Conservation (phyloP, 2,113 vertebrate genomes). For the Ahaetulla prasina region DNA sequence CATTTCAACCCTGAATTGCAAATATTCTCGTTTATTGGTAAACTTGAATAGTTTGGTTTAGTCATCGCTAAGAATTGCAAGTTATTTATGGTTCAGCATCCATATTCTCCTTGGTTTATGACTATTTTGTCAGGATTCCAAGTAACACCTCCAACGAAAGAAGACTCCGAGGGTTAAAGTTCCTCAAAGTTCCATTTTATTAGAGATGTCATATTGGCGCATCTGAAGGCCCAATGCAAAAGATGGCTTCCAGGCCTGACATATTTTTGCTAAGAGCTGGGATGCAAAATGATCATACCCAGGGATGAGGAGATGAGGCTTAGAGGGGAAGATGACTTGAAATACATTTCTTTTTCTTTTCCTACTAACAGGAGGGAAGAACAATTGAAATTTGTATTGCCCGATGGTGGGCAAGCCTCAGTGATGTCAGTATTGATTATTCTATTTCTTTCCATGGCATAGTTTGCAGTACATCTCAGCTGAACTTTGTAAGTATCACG, state of each 20-base stretch:
- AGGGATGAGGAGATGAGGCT: not conserved
- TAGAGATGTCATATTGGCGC: too few relatives aligned
- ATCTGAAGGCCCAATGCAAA: too few relatives aligned
- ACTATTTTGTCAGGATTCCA: too few relatives aligned
- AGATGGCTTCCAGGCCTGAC: too few relatives aligned
- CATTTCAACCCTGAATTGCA: too few relatives aligned
- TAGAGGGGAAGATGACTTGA: not conserved
- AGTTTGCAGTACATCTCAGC: conserved; percentile 77
- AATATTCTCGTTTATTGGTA: too few relatives aligned
- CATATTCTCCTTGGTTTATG: not conserved
- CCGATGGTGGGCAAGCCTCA: conserved; percentile 98
- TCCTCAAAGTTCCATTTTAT: too few relatives aligned
- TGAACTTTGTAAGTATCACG: conserved; percentile 86
- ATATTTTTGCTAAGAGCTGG: not conserved
- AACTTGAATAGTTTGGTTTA: not conserved
- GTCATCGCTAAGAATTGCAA: not conserved
- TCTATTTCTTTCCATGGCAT: conserved; percentile 91
- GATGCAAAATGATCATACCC: not conserved
- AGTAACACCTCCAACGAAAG: too few relatives aligned
- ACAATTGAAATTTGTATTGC: conserved; percentile 93
- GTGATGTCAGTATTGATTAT: conserved; percentile 91
- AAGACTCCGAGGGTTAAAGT: too few relatives aligned
- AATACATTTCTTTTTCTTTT: conserved; percentile 5
- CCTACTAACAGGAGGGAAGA: conserved; percentile 72
- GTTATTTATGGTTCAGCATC: not conserved